phyloP scores from a whole-genome alignment of 2,113 vertebrate species.

The Hucho hucho region DNA sequence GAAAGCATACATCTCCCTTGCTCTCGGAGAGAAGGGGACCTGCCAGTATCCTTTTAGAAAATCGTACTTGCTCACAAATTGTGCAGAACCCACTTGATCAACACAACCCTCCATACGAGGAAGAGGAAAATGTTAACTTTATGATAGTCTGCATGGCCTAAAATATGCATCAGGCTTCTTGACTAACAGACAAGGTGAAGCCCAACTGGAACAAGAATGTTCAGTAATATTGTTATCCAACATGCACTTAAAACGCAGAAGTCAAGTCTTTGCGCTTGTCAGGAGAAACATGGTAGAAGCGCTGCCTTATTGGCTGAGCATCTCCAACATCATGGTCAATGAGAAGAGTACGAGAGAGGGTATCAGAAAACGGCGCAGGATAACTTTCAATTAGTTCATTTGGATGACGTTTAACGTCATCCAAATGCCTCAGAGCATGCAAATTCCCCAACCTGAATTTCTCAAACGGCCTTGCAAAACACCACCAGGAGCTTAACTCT shows the following conservation, averaged over 20 bases:
- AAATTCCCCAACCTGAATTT: neutral
- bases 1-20: neutral
- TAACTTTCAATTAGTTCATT: neutral
- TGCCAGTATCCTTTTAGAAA: too few relatives aligned
- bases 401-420: neutral
- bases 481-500: too few relatives aligned
- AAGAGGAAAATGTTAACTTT: constrained; percentile 1
- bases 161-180: neutral
- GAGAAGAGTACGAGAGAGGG: neutral
- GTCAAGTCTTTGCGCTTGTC: neutral
- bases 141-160: neutral
- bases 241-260: neutral
- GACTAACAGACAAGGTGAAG: too few relatives aligned
- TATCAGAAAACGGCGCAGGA: constrained; percentile 4
- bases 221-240: constrained; percentile 6
- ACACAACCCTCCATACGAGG: neutral
- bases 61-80: too few relatives aligned
- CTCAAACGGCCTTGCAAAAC: neutral
- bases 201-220: neutral
- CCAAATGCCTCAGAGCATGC: neutral
- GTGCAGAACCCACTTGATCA: too few relatives aligned
- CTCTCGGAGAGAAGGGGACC: neutral
- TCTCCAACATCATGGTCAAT: too few relatives aligned
- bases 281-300: neutral
- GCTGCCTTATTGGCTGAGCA: neutral